Base-by-base conservation (phyloP, 2,113 vertebrate genomes). In the Chlorodrepanis virens region DNA sequence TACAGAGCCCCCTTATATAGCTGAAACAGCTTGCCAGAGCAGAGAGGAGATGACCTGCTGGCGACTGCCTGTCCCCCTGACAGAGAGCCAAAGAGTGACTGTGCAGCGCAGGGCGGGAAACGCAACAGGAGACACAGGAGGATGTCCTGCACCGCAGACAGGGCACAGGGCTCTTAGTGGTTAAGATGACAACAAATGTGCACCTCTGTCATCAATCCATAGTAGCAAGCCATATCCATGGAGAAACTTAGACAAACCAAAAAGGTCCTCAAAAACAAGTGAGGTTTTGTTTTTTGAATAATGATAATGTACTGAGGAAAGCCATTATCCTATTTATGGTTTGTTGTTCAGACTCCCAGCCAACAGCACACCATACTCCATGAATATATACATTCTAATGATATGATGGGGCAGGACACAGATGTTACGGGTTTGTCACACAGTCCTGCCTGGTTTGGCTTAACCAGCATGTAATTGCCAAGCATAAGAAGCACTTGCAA, bases 381-480 rank as follows among this genome's bases (percentile, higher is more conserved):
- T 86, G 96, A 86, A 96, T 96, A 96, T 89, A 97, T 97, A 94
- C 86, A 40, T 96, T 75, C 79, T 95, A 93, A 95, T 90, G 88
- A 90, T 20, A 93, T 80, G 92, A 96, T 15, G 28, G 88, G 88
- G 61, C 79, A 94, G 88, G 47, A 83, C 68, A 64, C 93, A 96
- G 96, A 91, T 94, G 90, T 92, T 96, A 96, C 0, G 83, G 84
- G 79, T 96, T 96, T 92, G 82, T 96, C 69, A 89, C 86, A 80
- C 89, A 44, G 76, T 83, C 72, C 77, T 92, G 64, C 76, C 79
- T 78, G 89, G 69, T 89, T 83, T 95, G 91, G 76, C 60, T 94
- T 53, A 81, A 78, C 87, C 93, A 89, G 89, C 12, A 3, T 64
- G 47, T 64, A 94, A 94, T 81, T 88, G 82, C 40, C 33, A 49